Evolutionary conservation across 1,140 invertebrate genomes (phyloP).

Genomic region (Drosophila rufa): DNA sequence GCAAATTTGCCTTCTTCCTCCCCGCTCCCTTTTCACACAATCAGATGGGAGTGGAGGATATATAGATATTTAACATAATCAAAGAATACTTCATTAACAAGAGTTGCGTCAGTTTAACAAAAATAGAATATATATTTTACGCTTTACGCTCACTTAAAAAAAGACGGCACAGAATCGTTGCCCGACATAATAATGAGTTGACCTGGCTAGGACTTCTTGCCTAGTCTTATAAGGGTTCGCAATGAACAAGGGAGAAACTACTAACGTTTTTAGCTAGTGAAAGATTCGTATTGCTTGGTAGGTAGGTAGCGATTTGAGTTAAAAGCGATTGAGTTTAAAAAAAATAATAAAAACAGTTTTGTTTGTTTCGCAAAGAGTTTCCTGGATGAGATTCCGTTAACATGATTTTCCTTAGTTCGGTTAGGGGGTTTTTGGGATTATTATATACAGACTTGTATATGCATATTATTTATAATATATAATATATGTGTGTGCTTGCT

Average conservation of each 20-base stretch:
- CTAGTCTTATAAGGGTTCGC: conserved; percentile 1
- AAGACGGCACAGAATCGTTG: conserved; percentile 3
- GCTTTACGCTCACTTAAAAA: conserved; percentile 23
- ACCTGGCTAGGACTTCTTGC: conserved; percentile 4
- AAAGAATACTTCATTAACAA: conserved; percentile 78
- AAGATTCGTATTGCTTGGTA: conserved; percentile 60
- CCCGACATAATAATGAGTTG: conserved; percentile 46
- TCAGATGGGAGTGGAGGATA: conserved; percentile 20
- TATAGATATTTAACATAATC: conserved; percentile 57
- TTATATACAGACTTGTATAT: conserved; percentile 58
- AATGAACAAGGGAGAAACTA: conserved; percentile 38
- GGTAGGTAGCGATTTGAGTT: conserved; percentile 15
- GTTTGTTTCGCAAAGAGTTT: conserved; percentile 43
- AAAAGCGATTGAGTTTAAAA: conserved; percentile 25
- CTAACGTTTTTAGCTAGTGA: conserved; percentile 39
- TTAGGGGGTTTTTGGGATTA: conserved; percentile 27
- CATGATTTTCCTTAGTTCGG: conserved; percentile 51
- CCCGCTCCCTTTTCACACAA: conserved; percentile 32
- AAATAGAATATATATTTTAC: conserved; percentile 34
- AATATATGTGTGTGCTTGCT: conserved; percentile 31
- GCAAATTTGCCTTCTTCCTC: conserved; percentile 10
- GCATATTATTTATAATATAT: conserved; percentile 37
- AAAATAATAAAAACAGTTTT: conserved; percentile 46
- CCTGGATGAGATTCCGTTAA: conserved; percentile 68
- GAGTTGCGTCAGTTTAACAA: conserved; percentile 75